These are phyloP conservation scores for Trissoscelio sp. DNA, from an alignment of 2,888 invertebrate species.

Conservation along the genomic window DNA sequence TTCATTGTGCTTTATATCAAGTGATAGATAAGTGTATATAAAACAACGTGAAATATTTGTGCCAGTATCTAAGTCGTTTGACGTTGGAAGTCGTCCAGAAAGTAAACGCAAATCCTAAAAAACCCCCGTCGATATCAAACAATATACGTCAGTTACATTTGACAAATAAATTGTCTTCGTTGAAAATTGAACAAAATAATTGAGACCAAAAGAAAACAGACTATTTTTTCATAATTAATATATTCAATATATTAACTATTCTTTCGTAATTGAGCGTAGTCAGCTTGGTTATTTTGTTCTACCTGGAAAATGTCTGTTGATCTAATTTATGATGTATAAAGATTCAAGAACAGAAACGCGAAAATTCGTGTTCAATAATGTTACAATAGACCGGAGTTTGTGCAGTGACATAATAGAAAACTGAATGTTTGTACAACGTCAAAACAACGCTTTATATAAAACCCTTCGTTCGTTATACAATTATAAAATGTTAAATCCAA, in stretches of 20 bases:
- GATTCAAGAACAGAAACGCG: neutral
- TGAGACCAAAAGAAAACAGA: neutral
- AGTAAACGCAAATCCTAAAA: neutral
- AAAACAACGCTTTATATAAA: neutral
- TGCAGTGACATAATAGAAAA: neutral
- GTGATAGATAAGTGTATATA: constrained; percentile 26
- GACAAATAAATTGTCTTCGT: neutral
- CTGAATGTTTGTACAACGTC: neutral
- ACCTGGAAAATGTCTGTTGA: too few species aligned
- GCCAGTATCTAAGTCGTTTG: neutral
- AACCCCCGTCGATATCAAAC: neutral
- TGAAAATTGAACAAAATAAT: neutral
- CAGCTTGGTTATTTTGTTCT: neutral
- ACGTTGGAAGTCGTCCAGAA: neutral
- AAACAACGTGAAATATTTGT: constrained; percentile 15
- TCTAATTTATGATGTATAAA: neutral
- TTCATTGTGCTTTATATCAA: constrained; percentile 13
- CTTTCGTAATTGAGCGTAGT: neutral
- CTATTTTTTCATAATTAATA: neutral
- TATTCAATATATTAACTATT: neutral
- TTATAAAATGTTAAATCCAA: neutral
- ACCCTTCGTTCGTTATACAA: neutral
- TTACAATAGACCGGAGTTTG: neutral
- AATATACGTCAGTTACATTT: neutral
- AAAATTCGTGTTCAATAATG: neutral